Percentiles rank a stretch among this genome's conserved stretches.
Evolutionary conservation across 2,113 vertebrate species (phyloP).

Genomic region (Ibidorhyncha struthersii): DNA sequence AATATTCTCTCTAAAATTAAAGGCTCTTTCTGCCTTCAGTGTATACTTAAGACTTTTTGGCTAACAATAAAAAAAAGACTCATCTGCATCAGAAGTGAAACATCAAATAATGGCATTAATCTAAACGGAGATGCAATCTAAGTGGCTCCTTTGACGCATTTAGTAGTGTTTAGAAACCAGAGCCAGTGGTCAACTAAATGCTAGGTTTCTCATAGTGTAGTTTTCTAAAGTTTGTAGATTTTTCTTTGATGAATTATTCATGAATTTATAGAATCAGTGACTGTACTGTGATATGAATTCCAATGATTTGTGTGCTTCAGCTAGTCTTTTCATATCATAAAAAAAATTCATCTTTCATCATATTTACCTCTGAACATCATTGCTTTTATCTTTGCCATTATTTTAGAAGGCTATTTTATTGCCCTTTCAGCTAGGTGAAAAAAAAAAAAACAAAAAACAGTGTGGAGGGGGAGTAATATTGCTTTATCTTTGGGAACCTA

Average conservation of each 20-base stretch:
- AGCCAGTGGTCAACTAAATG: neutral
- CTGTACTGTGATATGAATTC: neutral
- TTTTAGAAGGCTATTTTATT: neutral
- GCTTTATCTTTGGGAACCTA: neutral
- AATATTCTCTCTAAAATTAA: neutral
- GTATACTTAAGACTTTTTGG: neutral
- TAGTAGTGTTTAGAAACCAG: neutral
- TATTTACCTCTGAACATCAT: neutral
- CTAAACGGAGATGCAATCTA: neutral
- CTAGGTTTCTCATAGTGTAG: neutral
- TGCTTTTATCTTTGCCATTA: neutral
- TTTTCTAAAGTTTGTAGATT: neutral
- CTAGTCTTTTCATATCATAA: neutral
- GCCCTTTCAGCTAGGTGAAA: neutral
- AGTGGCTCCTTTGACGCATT: neutral
- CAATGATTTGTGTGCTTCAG: neutral
- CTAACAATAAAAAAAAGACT: neutral
- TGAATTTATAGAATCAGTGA: neutral
- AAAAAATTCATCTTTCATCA: neutral
- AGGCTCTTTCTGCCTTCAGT: neutral
- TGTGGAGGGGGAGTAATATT: neutral
- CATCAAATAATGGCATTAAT: neutral
- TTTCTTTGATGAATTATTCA: slow-evolving; percentile 6
- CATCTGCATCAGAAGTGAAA: neutral
- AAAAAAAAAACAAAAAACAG: neutral